phyloP scores from a whole-genome alignment of 2,888 invertebrate genomes.

The Margaritifera margaritifera region DNA sequence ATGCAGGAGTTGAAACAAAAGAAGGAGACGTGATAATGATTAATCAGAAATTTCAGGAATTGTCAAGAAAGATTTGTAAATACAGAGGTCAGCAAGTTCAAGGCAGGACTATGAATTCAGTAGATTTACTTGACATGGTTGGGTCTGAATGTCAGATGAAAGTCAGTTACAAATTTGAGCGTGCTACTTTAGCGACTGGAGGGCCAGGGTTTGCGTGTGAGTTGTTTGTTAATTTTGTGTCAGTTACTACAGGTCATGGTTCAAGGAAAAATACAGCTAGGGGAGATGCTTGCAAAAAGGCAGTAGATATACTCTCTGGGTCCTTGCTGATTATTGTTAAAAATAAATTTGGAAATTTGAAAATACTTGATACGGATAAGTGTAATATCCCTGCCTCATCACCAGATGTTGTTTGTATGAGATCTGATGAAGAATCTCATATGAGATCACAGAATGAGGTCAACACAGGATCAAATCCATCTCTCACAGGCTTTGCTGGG shows the following conservation, averaged over 20 bases:
- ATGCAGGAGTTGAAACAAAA: too few species aligned
- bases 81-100: background rate
- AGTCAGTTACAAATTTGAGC: conserved; percentile 23
- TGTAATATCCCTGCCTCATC: background rate
- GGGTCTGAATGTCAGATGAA: conserved; percentile 36
- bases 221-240: conserved; percentile 70
- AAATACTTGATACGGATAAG: conserved; percentile 17
- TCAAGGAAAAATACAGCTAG: conserved; percentile 74
- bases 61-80: too few species aligned
- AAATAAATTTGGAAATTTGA: conserved; percentile 68
- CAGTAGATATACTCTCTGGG: conserved; percentile 73
- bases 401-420: too few species aligned
- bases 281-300: conserved; percentile 73
- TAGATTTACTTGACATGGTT: conserved; percentile 46
- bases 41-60: too few species aligned
- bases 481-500: too few species aligned
- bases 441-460: too few species aligned
- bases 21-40: too few species aligned
- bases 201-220: conserved; percentile 73
- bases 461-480: too few species aligned
- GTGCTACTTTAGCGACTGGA: conserved; percentile 72
- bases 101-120: conserved; percentile 15
- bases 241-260: conserved; percentile 68
- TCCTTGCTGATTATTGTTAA: conserved; percentile 70
- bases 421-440: too few species aligned